phyloP scores from a whole-genome alignment of 2,888 invertebrate genomes.

The Drosophila paramelanica region DNA sequence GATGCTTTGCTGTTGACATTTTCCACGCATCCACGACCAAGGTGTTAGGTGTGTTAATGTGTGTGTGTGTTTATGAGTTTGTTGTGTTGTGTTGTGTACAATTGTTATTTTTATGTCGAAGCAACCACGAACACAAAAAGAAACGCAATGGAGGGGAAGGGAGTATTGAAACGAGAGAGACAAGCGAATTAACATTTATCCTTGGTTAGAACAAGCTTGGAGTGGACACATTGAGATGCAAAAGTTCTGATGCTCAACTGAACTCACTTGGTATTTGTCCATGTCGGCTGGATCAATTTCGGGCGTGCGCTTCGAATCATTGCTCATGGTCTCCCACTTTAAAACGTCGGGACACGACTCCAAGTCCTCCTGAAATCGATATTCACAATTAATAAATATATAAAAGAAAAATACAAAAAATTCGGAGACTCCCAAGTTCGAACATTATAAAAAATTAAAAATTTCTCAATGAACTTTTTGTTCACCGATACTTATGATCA shows the following conservation, averaged over 20 bases:
- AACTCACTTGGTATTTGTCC: slow-evolving; percentile 90
- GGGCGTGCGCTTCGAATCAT: slow-evolving; percentile 89
- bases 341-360: slow-evolving; percentile 81
- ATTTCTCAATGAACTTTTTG: no score
- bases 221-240: slow-evolving; percentile 30
- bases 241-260: background rate
- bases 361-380: slow-evolving; percentile 75
- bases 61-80: slow-evolving; percentile 32
- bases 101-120: slow-evolving; percentile 42
- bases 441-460: background rate
- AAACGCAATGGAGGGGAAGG: slow-evolving; percentile 25
- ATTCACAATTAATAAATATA: background rate
- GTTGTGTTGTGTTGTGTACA: slow-evolving; percentile 32
- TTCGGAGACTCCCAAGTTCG: background rate
- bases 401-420: background rate
- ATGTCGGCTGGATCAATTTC: slow-evolving; percentile 93
- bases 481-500: no score
- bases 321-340: slow-evolving; percentile 89
- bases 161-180: slow-evolving; percentile 47
- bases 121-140: slow-evolving; percentile 58
- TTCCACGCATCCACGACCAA: slow-evolving; percentile 40
- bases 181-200: slow-evolving; percentile 59
- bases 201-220: slow-evolving; percentile 47
- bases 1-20: slow-evolving; percentile 84
- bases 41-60: slow-evolving; percentile 38